Percentiles rank a stretch among this genome's conserved stretches.
Conservation (phyloP, 1,140 invertebrate species). For the Drosophila aff. region DNA sequence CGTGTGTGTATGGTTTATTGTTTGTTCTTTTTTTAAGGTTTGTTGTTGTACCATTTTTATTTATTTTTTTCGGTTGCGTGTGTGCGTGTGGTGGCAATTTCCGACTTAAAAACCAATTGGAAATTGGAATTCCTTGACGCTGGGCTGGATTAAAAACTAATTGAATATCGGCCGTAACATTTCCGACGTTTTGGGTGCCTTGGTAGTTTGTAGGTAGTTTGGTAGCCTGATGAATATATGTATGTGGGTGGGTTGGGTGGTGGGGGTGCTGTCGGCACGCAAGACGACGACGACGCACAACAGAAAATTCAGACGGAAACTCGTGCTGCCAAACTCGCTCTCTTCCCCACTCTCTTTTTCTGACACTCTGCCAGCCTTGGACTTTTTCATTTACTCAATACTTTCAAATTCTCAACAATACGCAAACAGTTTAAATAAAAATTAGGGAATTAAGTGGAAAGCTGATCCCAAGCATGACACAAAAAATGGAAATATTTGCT, state of each 20-base stretch:
- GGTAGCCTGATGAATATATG: conserved; percentile 2
- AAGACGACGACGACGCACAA: conserved; percentile 21
- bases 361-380: conserved; percentile 14
- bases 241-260: neutral
- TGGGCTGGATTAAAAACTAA: conserved; percentile 73
- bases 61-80: conserved; percentile 25
- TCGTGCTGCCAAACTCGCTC: conserved; percentile 18
- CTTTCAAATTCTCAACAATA: neutral
- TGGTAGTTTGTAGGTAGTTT: neutral
- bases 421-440: neutral
- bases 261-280: conserved; percentile 29
- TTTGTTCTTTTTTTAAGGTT: conserved; percentile 13
- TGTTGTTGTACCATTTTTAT: conserved; percentile 17
- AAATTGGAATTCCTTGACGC: conserved; percentile 59
- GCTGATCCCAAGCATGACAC: neutral
- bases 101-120: conserved; percentile 78
- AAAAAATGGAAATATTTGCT: neutral
- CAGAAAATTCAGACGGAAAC: conserved; percentile 19
- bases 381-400: neutral
- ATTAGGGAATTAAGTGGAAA: neutral
- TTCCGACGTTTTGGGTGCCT: conserved; percentile 36
- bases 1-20: conserved; percentile 26
- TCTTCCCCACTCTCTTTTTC: neutral
- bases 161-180: conserved; percentile 53
- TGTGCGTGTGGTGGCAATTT: conserved; percentile 54